Percentiles rank a stretch among this genome's conserved stretches.
Conservation (phyloP, 2,797 vertebrate genomes). For the Pteropus rufus region DNA sequence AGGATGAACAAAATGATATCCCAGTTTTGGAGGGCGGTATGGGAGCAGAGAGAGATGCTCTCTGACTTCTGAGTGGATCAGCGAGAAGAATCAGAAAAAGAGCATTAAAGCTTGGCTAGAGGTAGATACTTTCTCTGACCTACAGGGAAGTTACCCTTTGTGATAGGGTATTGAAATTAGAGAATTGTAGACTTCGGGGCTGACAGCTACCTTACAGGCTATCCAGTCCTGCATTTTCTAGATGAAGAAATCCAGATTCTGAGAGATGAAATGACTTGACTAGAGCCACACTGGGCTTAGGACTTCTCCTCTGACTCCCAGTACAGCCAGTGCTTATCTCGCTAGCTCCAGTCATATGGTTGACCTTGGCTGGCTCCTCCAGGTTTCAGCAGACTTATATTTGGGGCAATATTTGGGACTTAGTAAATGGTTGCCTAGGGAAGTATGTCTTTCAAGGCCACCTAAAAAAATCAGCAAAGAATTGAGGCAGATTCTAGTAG, state of each 20-base stretch:
- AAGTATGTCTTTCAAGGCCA: background rate
- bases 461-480: constrained; percentile 1
- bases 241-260: background rate
- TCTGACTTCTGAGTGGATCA: background rate
- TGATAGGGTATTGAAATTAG: background rate
- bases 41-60: background rate
- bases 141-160: background rate
- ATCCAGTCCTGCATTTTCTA: background rate
- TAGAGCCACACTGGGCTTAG: background rate
- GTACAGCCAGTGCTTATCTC: background rate
- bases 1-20: constrained; percentile 15
- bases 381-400: background rate
- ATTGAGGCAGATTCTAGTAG: background rate
- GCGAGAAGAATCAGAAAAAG: background rate
- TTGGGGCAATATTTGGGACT: background rate
- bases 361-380: background rate
- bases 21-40: background rate
- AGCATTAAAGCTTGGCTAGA: constrained; percentile 7
- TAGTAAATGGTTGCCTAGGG: background rate
- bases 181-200: background rate
- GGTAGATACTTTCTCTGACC: background rate
- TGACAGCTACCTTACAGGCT: background rate
- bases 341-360: background rate
- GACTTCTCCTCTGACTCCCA: background rate
- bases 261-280: background rate